These are phyloP conservation scores for Virgularia gustaviana DNA, from an alignment of 92 coral and sea anemone genomes.

Conservation along the genomic window DNA sequence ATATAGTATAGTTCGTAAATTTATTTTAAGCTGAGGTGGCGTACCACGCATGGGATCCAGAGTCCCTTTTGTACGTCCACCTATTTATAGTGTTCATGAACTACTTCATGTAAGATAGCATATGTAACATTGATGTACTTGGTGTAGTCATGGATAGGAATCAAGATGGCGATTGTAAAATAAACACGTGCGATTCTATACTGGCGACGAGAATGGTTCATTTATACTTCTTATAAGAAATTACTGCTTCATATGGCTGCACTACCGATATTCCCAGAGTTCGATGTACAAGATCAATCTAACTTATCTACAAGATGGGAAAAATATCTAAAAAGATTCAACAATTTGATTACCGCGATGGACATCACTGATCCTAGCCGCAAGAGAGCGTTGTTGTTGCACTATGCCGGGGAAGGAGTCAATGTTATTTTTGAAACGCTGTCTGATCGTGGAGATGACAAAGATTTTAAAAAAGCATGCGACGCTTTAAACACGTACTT, in stretches of 20 bases:
- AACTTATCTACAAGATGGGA: conserved; percentile 3
- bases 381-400: conserved; percentile 13
- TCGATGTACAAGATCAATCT: not conserved
- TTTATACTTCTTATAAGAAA: too few relatives aligned
- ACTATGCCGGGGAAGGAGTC: conserved; percentile 27
- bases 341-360: conserved; percentile 18
- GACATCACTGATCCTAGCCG: conserved; percentile 16
- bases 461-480: not conserved
- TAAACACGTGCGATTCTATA: not conserved
- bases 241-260: not conserved
- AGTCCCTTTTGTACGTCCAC: too few relatives aligned
- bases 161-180: too few relatives aligned
- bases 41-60: too few relatives aligned
- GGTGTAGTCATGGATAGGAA: too few relatives aligned
- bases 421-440: conserved; percentile 24
- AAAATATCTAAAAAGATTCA: conserved; percentile 14
- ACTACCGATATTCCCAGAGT: not conserved
- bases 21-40: too few relatives aligned
- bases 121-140: too few relatives aligned
- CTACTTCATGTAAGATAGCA: not conserved
- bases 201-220: conserved; percentile 1
- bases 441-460: not conserved
- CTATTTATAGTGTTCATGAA: too few relatives aligned
- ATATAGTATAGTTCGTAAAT: too few relatives aligned
- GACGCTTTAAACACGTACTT: conserved; percentile 2